phyloP scores from a whole-genome alignment of 2,113 vertebrate genomes.

The Paedocypris sp. region DNA sequence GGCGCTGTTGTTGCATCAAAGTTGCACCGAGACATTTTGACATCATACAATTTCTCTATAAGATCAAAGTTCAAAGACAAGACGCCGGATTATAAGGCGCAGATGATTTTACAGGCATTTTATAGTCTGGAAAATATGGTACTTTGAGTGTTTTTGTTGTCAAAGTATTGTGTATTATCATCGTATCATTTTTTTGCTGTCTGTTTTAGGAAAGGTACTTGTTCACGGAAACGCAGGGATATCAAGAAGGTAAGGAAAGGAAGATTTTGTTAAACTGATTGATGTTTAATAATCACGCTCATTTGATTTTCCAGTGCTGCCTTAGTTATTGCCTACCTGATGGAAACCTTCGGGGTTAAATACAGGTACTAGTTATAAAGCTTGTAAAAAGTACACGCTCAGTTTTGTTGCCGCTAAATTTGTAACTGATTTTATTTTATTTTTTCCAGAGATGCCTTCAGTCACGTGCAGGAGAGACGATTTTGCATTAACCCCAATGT shows the following conservation, averaged over 20 bases:
- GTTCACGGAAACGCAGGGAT: constrained; percentile 98
- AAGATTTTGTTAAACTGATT: neutral
- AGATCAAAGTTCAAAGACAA: too few relatives aligned
- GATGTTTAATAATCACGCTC: neutral
- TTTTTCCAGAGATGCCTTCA: constrained; percentile 82
- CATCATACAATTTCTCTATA: too few relatives aligned
- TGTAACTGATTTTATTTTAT: too few relatives aligned
- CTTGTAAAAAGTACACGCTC: neutral
- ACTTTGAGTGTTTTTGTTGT: neutral
- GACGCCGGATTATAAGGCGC: too few relatives aligned
- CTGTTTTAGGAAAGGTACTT: constrained; percentile 82
- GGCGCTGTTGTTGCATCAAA: too few relatives aligned
- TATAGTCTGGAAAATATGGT: too few relatives aligned
- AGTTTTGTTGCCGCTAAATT: too few relatives aligned
- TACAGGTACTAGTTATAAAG: constrained; percentile 72
- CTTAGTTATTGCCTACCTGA: constrained; percentile 98
- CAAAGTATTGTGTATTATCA: neutral
- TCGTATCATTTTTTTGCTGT: neutral
- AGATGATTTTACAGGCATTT: too few relatives aligned
- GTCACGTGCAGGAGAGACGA: constrained; percentile 93
- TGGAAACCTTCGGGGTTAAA: constrained; percentile 98
- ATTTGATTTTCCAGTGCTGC: constrained; percentile 73
- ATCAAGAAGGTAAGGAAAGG: constrained; percentile 81
- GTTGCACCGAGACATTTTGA: too few relatives aligned
- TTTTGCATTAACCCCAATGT: constrained; percentile 99